Base-by-base conservation (phyloP, 2,888 invertebrate species). In the Aplocera efformata region DNA sequence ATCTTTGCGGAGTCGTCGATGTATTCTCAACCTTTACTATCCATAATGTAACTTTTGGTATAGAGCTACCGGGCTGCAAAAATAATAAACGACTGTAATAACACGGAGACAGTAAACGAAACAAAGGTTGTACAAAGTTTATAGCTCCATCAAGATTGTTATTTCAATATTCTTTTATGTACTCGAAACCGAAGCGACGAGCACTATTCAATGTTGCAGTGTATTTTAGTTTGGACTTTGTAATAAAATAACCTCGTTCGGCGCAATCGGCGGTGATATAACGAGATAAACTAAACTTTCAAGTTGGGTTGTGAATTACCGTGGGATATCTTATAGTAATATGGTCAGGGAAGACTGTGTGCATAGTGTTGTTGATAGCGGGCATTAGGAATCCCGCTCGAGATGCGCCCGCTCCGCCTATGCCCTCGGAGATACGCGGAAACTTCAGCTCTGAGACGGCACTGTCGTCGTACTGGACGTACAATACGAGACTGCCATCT, bases 381-480 rank as follows among this genome's bases (percentile, higher is more conserved):
- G 85, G 81, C 46, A 82, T 63, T 37, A 86, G 67, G 62, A 81
- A 67, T 81, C 91, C 88, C 7, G 84, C 78, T 52, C 90, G 86
- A 41, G 86, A 74, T 10, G 92, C 90, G 52, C 92, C 80, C 32
- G 91, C 89, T 54, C 92, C 89, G 44, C 91, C 89, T 39, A 92
- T 89, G 52, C 91, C 91, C 52, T 92, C 91, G 22, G 95, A 92
- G 73, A 96, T 93, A 91, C 95, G 93, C 22, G 96, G 96, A 82
- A 94, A 95, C 63, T 91, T 91, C 79, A 95, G 90, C 69, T 92
- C 91, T 27, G 94, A 92, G 38, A 95, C 95, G 51, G 90, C 90
- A 40, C 92, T 91, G 83, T 96, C 96, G 86, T 96, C 95, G 85
- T 96, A 96, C 56, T 93, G 92, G 36, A 94, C 95, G 82, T 92